These are phyloP conservation scores for Euplagia quadripunctaria DNA, from an alignment of 2,888 invertebrate genomes.

Conservation along the genomic window DNA sequence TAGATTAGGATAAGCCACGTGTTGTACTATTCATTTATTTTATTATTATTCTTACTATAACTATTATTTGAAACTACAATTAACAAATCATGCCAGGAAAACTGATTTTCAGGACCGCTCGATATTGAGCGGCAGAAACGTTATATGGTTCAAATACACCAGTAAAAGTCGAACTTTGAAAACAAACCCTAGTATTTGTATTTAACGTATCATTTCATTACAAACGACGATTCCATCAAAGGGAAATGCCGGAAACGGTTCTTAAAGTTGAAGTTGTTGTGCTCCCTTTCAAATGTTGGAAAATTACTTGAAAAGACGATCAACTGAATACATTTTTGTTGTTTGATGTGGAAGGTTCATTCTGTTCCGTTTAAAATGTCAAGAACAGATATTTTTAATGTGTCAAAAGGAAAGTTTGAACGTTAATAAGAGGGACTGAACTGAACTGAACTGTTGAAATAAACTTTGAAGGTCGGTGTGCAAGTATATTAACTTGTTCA, in stretches of 20 bases:
- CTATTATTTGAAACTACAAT: no score
- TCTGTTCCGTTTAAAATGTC: slow-evolving; percentile 10
- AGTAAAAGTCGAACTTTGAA: slow-evolving; percentile 33
- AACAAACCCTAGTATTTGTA: slow-evolving; percentile 30
- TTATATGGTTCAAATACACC: not conserved
- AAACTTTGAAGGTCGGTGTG: not conserved
- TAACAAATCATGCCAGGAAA: no score
- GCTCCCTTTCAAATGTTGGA: slow-evolving; percentile 32
- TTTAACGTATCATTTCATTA: slow-evolving; percentile 42
- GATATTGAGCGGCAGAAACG: not conserved
- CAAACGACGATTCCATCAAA: slow-evolving; percentile 40
- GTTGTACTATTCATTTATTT: no score
- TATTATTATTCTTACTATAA: no score
- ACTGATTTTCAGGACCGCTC: no score
- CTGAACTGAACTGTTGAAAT: not conserved
- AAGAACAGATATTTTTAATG: slow-evolving; percentile 8
- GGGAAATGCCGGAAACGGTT: slow-evolving; percentile 23
- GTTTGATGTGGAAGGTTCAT: slow-evolving; percentile 33
- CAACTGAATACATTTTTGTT: slow-evolving; percentile 38
- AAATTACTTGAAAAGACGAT: slow-evolving; percentile 35
- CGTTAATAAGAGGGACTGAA: not conserved
- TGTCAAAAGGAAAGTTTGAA: slow-evolving; percentile 4
- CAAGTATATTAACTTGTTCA: not conserved
- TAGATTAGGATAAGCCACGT: no score
- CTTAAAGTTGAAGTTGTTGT: slow-evolving; percentile 32